These are phyloP conservation scores for Python bivittatus DNA, from an alignment of 2,113 vertebrate genomes.

Conservation along the genomic window DNA sequence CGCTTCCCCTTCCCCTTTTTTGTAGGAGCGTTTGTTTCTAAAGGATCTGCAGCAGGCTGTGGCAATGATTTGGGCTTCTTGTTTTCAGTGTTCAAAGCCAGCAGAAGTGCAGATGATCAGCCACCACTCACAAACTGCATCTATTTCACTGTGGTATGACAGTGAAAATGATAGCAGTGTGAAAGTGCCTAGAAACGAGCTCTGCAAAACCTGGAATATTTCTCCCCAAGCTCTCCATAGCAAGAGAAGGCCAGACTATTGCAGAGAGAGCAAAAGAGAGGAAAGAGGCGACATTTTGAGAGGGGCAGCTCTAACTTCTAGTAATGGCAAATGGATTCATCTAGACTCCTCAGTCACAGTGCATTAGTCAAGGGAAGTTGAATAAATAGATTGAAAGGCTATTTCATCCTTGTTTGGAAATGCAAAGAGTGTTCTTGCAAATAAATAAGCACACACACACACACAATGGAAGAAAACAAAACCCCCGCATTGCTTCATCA, in stretches of 20 bases:
- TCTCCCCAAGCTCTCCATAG: neutral
- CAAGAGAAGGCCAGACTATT: neutral
- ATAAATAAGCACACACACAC: neutral
- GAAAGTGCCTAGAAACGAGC: neutral
- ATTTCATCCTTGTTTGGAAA: neutral
- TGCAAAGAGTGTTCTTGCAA: neutral
- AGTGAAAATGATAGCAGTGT: neutral
- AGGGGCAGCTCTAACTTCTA: neutral
- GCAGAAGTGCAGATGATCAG: neutral
- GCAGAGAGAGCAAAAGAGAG: neutral
- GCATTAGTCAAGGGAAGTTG: neutral
- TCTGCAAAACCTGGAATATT: neutral
- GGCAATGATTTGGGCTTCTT: neutral
- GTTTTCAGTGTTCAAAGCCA: neutral
- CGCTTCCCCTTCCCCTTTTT: neutral
- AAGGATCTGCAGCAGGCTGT: neutral
- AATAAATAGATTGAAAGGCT: neutral
- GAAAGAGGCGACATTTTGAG: neutral
- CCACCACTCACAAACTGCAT: neutral
- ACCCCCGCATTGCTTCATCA: neutral
- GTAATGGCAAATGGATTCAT: neutral
- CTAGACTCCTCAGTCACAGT: neutral
- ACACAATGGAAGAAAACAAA: neutral
- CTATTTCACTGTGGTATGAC: neutral
- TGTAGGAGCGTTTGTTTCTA: neutral